phyloP scores from a whole-genome alignment of 1,140 invertebrate genomes.

The Galleria mellonella region DNA sequence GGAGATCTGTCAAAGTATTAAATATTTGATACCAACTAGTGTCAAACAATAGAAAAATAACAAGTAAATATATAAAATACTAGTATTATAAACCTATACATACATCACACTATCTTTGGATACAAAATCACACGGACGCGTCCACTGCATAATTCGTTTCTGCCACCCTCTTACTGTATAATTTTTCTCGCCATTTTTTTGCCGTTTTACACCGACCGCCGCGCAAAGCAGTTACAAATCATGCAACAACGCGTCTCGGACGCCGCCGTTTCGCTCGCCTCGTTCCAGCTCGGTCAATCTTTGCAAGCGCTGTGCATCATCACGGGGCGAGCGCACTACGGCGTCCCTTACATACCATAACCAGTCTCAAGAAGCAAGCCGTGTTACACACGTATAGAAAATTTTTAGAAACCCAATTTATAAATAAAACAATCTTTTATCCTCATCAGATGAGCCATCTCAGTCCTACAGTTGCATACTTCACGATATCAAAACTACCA shows the following conservation, averaged over 20 bases:
- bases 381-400: conserved; percentile 58
- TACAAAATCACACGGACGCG: conserved; percentile 50
- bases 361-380: conserved; percentile 58
- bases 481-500: conserved; percentile 47
- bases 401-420: conserved; percentile 37
- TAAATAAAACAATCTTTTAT: conserved; percentile 42
- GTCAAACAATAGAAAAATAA: conserved; percentile 60
- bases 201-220: too few species aligned
- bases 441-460: conserved; percentile 68
- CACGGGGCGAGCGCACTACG: background rate
- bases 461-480: conserved; percentile 56
- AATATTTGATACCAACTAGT: conserved; percentile 40
- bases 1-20: conserved; percentile 48
- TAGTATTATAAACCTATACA: conserved; percentile 66
- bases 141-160: conserved; percentile 5
- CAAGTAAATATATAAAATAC: conserved; percentile 62
- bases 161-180: background rate
- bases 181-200: background rate
- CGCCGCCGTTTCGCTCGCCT: background rate
- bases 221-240: background rate
- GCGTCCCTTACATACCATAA: conserved; percentile 28
- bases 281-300: too few species aligned
- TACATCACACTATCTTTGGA: conserved; percentile 70
- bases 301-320: too few species aligned
- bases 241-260: background rate